Base-by-base conservation (phyloP, 2,113 vertebrate genomes). In the Rhabdornis inornatus region DNA sequence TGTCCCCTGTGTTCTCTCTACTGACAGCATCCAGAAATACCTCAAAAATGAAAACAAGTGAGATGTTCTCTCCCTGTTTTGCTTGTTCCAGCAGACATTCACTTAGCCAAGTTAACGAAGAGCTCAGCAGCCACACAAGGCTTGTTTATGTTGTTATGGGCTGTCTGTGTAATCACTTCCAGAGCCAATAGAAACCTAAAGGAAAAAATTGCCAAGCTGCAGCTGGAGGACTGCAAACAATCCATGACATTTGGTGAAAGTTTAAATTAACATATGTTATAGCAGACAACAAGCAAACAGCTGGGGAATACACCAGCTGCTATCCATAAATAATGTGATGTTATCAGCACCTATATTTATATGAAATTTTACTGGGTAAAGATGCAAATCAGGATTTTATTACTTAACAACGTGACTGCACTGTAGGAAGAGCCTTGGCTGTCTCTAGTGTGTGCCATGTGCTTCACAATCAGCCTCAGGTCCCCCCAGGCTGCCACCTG, bases 221-320 rank as follows among this genome's bases (percentile, higher is more conserved):
- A 96, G 94, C 90, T 96, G 85, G 70, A 93, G 50, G 42, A 69
- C 55, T 60, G 63, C 69, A 94, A 85, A 84, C 92, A 95, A 92
- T 90, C 83, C 77, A 22, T 90, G 93, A 78, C 88, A 91, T 83
- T 93, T 90, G 96, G 95, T 92, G 83, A 65, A 95, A 92, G 93
- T 95, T 97, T 95, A 95, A 91, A 95, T 96, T 96, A 96, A 96
- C 95, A 95, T 95, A 87, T 95, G 93, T 95, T 95, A 56, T 7
- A 92, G 57, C 70, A 95, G 69, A 61, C 87, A 95, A 82, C 87
- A 82, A 92, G 87, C 69, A 95, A 95, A 92, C 95, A 96, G 89
- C 94, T 95, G 96, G 94, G 91, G 90, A 94, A 71, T 84, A 72
- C 31, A 53, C 84, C 95, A 95, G 94, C 91, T 95, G 92, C 89